Evolutionary conservation across 2,113 vertebrate species (phyloP).

Genomic region (Nycticorax nycticorax): DNA sequence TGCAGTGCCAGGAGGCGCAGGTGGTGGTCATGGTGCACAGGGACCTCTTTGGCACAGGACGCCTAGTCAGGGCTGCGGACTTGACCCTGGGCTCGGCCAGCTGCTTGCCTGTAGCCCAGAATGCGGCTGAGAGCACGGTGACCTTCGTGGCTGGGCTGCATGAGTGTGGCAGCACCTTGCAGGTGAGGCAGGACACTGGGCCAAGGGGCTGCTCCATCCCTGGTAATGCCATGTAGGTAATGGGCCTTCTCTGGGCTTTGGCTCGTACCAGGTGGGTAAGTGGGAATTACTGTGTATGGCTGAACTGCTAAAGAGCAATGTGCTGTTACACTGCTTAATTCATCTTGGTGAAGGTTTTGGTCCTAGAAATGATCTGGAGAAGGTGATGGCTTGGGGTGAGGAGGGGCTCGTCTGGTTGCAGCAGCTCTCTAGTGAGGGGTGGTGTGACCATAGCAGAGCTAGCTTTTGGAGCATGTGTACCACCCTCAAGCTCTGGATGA

Average conservation of each 20-base stretch:
- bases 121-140: background rate
- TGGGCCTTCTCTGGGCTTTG: background rate
- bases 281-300: background rate
- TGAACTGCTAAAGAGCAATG: background rate
- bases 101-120: background rate
- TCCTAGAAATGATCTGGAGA: background rate
- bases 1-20: slow-evolving; percentile 57
- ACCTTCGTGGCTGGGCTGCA: slow-evolving; percentile 8
- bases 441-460: background rate
- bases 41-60: slow-evolving; percentile 64
- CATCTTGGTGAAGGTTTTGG: accelerated
- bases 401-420: background rate
- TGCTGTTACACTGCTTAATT: accelerated
- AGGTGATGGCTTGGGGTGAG: background rate
- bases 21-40: slow-evolving; percentile 31
- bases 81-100: slow-evolving; percentile 32
- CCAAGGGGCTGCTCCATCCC: background rate
- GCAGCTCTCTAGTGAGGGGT: background rate
- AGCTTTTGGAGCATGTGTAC: too few species aligned
- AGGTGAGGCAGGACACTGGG: slow-evolving; percentile 30
- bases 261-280: background rate
- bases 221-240: background rate
- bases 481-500: background rate
- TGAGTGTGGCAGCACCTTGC: background rate
- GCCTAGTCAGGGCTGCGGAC: slow-evolving; percentile 11